These are phyloP conservation scores for Oncorhynchus gorbuscha DNA, from an alignment of 2,113 vertebrate genomes.

Conservation along the genomic window DNA sequence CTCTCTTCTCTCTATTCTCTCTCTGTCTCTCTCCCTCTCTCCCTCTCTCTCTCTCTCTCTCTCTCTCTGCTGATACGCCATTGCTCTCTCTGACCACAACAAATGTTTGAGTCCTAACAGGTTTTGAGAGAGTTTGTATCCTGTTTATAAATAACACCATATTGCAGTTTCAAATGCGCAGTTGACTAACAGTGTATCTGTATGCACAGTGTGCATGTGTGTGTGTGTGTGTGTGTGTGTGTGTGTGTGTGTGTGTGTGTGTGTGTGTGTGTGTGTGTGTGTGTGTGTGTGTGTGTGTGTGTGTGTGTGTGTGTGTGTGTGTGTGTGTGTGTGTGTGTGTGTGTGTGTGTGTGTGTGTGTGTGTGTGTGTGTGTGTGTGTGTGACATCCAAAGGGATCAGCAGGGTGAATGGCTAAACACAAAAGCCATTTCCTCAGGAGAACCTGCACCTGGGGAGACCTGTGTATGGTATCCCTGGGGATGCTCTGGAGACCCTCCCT, in stretches of 20 bases:
- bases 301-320: constrained; percentile 1
- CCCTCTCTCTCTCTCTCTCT: too few relatives aligned
- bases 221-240: constrained; percentile 11
- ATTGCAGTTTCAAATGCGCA: too few relatives aligned
- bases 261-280: constrained; percentile 5
- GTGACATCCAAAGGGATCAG: constrained; percentile 51
- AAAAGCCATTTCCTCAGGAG: constrained; percentile 66
- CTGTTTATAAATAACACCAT: too few relatives aligned
- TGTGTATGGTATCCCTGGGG: constrained; percentile 15
- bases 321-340: constrained; percentile 5
- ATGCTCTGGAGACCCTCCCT: constrained; percentile 39
- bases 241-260: constrained; percentile 1
- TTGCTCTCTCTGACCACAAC: too few relatives aligned
- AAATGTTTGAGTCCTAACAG: too few relatives aligned
- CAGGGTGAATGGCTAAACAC: constrained; percentile 57
- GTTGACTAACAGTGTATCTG: too few relatives aligned
- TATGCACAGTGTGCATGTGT: too few relatives aligned
- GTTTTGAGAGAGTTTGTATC: too few relatives aligned
- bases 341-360: constrained; percentile 2
- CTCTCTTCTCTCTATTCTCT: too few relatives aligned
- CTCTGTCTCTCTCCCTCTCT: too few relatives aligned
- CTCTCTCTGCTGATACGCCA: too few relatives aligned
- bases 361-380: constrained; percentile 13
- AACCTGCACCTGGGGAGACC: constrained; percentile 62
- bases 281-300: constrained; percentile 11